A percentile compares a stretch with the other conserved stretches of the same genome.
phyloP scores from a whole-genome alignment of 2,113 vertebrate genomes.

The Catharus bicknelli region DNA sequence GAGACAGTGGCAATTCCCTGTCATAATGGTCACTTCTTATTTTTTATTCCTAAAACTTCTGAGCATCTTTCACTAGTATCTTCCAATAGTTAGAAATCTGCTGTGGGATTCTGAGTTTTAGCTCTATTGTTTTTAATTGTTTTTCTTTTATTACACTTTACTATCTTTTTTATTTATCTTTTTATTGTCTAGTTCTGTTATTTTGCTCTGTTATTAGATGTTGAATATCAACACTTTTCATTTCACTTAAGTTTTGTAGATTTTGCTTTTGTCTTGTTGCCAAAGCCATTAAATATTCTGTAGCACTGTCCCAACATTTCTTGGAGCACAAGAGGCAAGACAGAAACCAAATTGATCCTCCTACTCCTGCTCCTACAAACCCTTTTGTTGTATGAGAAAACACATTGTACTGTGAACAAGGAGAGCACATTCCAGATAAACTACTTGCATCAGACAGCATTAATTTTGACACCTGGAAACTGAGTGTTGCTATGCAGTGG shows the following conservation, averaged over 20 bases:
- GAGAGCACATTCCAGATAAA: background rate
- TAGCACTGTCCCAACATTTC: background rate
- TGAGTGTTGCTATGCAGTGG: background rate
- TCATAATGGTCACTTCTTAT: background rate
- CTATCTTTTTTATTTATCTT: background rate
- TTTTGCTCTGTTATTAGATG: background rate
- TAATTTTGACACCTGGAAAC: constrained; percentile 10
- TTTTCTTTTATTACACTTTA: background rate
- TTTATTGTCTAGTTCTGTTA: background rate
- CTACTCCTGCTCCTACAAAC: background rate
- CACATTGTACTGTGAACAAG: background rate
- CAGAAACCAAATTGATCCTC: background rate
- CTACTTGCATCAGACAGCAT: background rate
- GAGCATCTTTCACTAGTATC: background rate
- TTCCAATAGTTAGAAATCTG: background rate
- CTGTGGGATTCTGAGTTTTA: background rate
- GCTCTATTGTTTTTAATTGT: background rate
- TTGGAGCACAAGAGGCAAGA: background rate
- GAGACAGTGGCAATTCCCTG: background rate
- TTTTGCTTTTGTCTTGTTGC: background rate
- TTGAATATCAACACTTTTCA: background rate
- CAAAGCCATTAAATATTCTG: background rate
- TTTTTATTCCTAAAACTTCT: background rate
- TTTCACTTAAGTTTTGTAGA: background rate
- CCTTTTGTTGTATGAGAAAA: background rate